Evolutionary conservation across 2,113 vertebrate species (phyloP).

Genomic region (Mus pahari): DNA sequence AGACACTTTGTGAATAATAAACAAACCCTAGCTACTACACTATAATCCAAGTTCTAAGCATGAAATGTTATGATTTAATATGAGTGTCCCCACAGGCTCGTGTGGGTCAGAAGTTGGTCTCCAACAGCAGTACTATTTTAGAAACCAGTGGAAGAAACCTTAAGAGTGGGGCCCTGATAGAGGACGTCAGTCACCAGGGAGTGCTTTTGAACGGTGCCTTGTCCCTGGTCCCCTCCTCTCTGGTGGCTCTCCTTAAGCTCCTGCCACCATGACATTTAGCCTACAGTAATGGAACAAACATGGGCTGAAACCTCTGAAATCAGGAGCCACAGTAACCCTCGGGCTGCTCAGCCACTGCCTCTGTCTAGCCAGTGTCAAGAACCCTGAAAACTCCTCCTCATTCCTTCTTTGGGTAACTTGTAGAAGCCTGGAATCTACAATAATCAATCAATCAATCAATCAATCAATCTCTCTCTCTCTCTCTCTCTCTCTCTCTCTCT

Average conservation of each 20-base stretch:
- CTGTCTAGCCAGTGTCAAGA: neutral
- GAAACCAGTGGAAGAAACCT: neutral
- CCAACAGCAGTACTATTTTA: neutral
- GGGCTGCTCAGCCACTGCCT: neutral
- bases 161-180: neutral
- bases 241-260: neutral
- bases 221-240: neutral
- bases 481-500: too few relatives aligned
- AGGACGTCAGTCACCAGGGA: neutral
- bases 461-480: too few relatives aligned
- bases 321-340: neutral
- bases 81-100: neutral
- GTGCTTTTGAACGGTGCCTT: neutral
- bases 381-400: neutral
- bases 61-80: neutral
- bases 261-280: neutral
- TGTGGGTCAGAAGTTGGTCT: neutral
- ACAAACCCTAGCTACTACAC: conserved; percentile 34
- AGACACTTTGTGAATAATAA: conserved; percentile 29
- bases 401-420: conserved; percentile 44
- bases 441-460: too few relatives aligned
- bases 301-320: neutral
- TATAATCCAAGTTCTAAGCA: neutral
- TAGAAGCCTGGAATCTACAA: conserved; percentile 26
- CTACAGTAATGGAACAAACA: neutral